phyloP scores from a whole-genome alignment of 2,797 vertebrate genomes.

The Rhynchonycteris naso region DNA sequence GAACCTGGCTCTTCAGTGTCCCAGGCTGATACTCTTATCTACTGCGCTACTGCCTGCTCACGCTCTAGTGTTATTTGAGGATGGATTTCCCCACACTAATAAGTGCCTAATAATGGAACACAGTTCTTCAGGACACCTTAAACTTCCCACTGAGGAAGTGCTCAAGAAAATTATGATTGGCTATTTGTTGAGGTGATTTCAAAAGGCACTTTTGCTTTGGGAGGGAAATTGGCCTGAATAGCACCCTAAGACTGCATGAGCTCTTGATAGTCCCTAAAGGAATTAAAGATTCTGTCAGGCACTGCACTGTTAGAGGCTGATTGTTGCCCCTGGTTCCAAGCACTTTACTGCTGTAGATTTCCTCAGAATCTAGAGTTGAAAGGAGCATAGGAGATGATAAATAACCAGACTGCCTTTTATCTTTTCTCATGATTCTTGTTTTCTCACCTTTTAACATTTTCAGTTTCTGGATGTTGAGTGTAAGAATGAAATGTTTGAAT shows the following conservation, averaged over 20 bases:
- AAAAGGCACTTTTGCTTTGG: background rate
- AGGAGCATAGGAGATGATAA: background rate
- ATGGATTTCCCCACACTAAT: background rate
- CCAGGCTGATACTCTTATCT: too few relatives aligned
- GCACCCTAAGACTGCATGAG: background rate
- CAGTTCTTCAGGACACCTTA: background rate
- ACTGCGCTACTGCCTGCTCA: too few relatives aligned
- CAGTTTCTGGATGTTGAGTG: background rate
- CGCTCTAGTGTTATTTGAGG: background rate
- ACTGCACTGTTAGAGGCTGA: background rate
- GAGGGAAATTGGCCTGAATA: background rate
- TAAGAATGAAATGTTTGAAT: slow-evolving; percentile 23
- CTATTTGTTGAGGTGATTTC: background rate
- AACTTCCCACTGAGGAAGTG: background rate
- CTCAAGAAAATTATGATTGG: background rate
- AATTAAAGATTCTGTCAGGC: background rate
- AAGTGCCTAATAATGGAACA: background rate
- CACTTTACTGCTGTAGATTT: background rate
- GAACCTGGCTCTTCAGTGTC: too few relatives aligned
- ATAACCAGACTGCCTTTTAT: background rate
- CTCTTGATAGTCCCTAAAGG: background rate
- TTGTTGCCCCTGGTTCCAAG: background rate
- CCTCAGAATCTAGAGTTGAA: background rate
- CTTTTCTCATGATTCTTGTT: background rate
- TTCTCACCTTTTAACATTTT: background rate